Base-by-base conservation (phyloP, 2,113 vertebrate genomes). In the Galemys pyrenaicus region DNA sequence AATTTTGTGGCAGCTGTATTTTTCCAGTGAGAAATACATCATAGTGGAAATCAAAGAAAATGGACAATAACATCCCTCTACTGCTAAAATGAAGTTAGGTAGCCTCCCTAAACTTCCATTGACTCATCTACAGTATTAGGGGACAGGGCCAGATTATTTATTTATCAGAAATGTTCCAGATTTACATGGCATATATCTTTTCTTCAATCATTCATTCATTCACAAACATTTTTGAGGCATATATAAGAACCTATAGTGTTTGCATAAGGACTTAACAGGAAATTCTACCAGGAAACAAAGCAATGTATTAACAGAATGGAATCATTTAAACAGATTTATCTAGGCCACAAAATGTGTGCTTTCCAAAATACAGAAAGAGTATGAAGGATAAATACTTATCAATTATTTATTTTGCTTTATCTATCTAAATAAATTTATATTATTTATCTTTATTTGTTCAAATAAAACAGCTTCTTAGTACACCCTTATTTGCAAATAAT, bases 241-340 rank as follows among this genome's bases (percentile, higher is more conserved):
- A 74, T 39, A 22, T 44, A 74, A 82, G 22, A 95, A 60, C 16
- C 37, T 89, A 65, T 2, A 65, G 20, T 44, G 37, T 82, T 95
- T 92, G 44, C 13, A 3, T 41, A 79, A 54, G 30, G 39, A 64
- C 9, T 56, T 78, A 93, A 30, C 19, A 78, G 77, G 12, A 92
- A 89, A 58, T n/a, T 87, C 80, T 60, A 60, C 32, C 70, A 64
- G 70, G 81, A 90, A 77, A n/a, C 30, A 89, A 89, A 74, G n/a
- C 56, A 87, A 80, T 32, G 26, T 64, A n/a, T 58, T 75, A 95
- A 60, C 20, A 89, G 83, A 28, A 41, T 68, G 70, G 9, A 41
- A 49, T 68, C 13, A 49, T 54, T 77, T 87, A 77, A 78, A 89
- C 54, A 83, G 90, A 73, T 75, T 44, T 56, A 87, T n/a, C 54